A percentile compares a stretch with the other conserved stretches of the same genome.
phyloP scores from a whole-genome alignment of 2,888 invertebrate genomes.

The Malachius bipustulatus region DNA sequence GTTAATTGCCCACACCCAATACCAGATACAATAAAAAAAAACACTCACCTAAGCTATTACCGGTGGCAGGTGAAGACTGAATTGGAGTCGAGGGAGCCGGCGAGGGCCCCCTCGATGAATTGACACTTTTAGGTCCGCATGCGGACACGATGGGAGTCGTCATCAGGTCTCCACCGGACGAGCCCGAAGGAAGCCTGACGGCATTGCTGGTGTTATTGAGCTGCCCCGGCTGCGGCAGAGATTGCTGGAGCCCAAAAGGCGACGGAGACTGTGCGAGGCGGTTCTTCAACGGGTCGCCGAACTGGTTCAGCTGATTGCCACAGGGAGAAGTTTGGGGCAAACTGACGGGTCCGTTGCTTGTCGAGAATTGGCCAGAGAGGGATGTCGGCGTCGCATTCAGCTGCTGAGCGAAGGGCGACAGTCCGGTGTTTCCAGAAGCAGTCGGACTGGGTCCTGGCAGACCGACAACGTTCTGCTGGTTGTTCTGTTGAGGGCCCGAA shows the following conservation, averaged over 20 bases:
- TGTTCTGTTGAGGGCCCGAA: slow-evolving; percentile 35
- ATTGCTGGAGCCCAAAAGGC: slow-evolving; percentile 27
- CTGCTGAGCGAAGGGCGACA: slow-evolving; percentile 51
- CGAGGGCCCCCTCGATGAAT: slow-evolving; percentile 46
- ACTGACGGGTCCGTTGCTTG: slow-evolving; percentile 37
- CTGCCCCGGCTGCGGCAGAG: slow-evolving; percentile 26
- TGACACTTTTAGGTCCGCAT: slow-evolving; percentile 49
- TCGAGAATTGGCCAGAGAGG: slow-evolving; percentile 33
- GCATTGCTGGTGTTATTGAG: slow-evolving; percentile 40
- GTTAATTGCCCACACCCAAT: background rate
- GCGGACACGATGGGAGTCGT: slow-evolving; percentile 41
- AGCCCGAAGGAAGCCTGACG: slow-evolving; percentile 24
- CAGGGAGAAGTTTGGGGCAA: slow-evolving; percentile 33
- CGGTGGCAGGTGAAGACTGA: slow-evolving; percentile 33
- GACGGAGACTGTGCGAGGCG: slow-evolving; percentile 39
- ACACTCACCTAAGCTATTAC: slow-evolving; percentile 37
- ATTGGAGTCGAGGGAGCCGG: slow-evolving; percentile 41
- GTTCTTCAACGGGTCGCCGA: slow-evolving; percentile 48
- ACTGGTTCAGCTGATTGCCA: slow-evolving; percentile 41
- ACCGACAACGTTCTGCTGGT: slow-evolving; percentile 54
- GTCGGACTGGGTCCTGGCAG: slow-evolving; percentile 71
- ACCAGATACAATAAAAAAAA: background rate
- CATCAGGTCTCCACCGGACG: slow-evolving; percentile 31
- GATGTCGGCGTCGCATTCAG: slow-evolving; percentile 25
- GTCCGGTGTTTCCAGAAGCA: slow-evolving; percentile 42